phyloP scores from a whole-genome alignment of 2,113 vertebrate genomes.

The Thamnaconus septentrionalis region DNA sequence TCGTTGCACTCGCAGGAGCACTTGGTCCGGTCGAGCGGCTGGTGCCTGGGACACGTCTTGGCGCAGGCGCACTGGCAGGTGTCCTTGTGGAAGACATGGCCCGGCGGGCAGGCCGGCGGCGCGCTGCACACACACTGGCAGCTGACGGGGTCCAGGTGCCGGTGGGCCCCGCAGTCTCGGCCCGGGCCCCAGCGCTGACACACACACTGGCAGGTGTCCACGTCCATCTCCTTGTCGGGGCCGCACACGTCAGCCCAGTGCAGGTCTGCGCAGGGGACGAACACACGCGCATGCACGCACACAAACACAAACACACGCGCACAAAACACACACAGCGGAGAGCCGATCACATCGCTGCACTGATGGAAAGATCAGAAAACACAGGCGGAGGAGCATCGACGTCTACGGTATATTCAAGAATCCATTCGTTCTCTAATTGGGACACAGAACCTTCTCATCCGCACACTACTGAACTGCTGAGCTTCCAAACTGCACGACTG shows the following conservation, averaged over 20 bases:
- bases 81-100: slow-evolving; percentile 85
- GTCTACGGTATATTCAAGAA: too few species aligned
- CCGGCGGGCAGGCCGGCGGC: slow-evolving; percentile 72
- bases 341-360: too few species aligned
- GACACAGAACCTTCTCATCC: too few species aligned
- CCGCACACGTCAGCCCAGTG: slow-evolving; percentile 83
- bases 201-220: slow-evolving; percentile 91
- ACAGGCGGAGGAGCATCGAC: too few species aligned
- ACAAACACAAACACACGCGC: too few species aligned
- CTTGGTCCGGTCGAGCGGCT: slow-evolving; percentile 87
- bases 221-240: slow-evolving; percentile 87
- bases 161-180: slow-evolving; percentile 84
- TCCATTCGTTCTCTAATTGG: too few species aligned
- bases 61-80: slow-evolving; percentile 88
- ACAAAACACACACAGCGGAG: too few species aligned
- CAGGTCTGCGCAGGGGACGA: slow-evolving; percentile 60
- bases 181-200: slow-evolving; percentile 75
- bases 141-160: slow-evolving; percentile 81
- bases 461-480: too few species aligned
- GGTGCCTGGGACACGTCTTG: slow-evolving; percentile 85
- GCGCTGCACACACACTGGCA: slow-evolving; percentile 89
- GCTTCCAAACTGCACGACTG: too few species aligned
- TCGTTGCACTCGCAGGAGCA: slow-evolving; percentile 92
- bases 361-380: too few species aligned
- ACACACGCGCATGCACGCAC: too few species aligned